phyloP scores from a whole-genome alignment of 2,797 vertebrate species.

The Sebastes diploproa region DNA sequence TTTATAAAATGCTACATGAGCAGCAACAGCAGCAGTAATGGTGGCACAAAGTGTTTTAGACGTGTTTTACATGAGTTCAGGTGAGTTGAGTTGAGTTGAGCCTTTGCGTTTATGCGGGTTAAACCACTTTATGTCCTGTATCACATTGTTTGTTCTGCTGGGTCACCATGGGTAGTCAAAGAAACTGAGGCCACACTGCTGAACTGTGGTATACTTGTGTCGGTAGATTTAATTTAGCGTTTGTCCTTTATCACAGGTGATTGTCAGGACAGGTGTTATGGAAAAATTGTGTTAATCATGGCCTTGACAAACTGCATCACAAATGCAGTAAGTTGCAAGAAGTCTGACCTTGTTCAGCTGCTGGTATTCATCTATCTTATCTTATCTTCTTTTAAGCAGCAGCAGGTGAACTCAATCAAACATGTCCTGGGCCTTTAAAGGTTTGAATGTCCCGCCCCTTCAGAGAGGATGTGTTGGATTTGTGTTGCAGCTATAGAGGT shows the following conservation, averaged over 20 bases:
- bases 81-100: neutral
- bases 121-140: neutral
- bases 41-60: neutral
- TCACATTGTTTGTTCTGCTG: neutral
- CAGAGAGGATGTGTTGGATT: neutral
- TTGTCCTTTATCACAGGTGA: neutral
- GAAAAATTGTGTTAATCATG: neutral
- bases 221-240: neutral
- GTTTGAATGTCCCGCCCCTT: neutral
- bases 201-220: neutral
- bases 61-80: neutral
- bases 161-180: neutral
- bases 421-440: accelerated
- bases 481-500: neutral
- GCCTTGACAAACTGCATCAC: neutral
- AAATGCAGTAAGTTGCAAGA: neutral
- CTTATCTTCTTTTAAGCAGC: too few species aligned
- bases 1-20: neutral
- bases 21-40: neutral
- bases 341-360: neutral
- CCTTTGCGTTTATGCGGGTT: constrained; percentile 15
- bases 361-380: constrained; percentile 1
- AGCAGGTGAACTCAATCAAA: neutral
- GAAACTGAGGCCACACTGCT: neutral
- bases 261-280: neutral